Conservation (phyloP, 2,797 vertebrate genomes). For the Sebastes vulpes region DNA sequence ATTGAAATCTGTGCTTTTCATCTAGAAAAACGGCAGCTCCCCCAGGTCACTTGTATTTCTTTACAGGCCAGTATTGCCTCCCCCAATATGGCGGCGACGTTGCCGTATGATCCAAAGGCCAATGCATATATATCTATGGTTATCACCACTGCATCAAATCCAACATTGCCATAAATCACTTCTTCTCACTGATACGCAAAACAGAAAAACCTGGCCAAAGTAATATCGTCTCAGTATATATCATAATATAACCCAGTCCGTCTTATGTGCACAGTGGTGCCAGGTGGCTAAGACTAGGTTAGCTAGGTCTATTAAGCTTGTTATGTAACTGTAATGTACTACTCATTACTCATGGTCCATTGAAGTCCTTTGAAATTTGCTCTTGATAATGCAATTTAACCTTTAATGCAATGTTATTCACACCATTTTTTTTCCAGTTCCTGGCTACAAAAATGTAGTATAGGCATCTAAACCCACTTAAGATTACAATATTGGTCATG, state of each 20-base stretch:
- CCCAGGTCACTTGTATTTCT: no score
- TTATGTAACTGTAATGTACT: constrained; percentile 28
- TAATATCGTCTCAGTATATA: neutral
- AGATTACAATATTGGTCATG: no score
- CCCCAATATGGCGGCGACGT: no score
- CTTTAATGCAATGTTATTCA: neutral
- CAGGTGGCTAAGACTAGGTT: constrained; percentile 5
- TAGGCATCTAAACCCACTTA: neutral
- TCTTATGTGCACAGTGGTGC: neutral
- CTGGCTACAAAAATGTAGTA: no score
- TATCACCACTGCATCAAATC: no score
- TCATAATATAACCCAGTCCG: neutral
- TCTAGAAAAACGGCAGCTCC: no score
- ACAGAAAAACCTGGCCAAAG: neutral
- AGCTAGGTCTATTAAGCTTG: constrained; percentile 8
- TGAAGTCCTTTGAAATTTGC: neutral
- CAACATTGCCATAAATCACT: neutral
- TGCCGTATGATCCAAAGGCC: no score
- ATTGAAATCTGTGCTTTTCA: no score
- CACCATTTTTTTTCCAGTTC: neutral
- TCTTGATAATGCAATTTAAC: neutral
- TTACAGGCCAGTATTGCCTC: no score
- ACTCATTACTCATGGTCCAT: neutral
- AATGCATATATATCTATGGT: no score
- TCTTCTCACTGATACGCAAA: neutral